A percentile compares a stretch with the other conserved stretches of the same genome.
Evolutionary conservation across 37 sponge, comb jelly and placozoan genomes (phyloP).

Genomic region (Petrosia ficiformis): DNA sequence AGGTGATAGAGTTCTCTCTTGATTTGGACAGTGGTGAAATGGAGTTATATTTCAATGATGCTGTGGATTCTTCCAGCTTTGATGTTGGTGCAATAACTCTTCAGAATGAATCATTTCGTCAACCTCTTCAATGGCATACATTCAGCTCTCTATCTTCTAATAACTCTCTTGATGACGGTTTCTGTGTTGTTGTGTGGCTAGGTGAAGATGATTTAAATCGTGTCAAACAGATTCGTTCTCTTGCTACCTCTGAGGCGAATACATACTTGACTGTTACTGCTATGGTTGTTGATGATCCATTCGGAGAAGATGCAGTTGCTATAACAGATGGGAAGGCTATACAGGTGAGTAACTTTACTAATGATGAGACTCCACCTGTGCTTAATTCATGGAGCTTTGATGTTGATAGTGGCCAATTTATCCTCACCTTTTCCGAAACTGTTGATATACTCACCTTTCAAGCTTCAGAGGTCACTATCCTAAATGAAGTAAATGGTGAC

Average conservation of each 20-base stretch:
- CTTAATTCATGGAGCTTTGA: constrained; percentile 58
- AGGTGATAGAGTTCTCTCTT: constrained; percentile 46
- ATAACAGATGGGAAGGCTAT: constrained; percentile 87
- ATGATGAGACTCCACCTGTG: constrained; percentile 52
- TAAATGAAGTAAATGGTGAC: constrained; percentile 6
- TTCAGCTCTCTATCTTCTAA: constrained; percentile 38
- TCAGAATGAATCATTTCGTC: constrained; percentile 31
- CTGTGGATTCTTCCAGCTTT: constrained; percentile 49
- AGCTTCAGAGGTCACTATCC: constrained; percentile 38
- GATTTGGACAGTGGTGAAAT: constrained; percentile 69
- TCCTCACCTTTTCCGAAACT: constrained; percentile 77
- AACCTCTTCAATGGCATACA: constrained; percentile 47
- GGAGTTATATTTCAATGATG: constrained; percentile 65
- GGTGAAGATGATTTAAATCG: constrained; percentile 73
- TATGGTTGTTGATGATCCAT: constrained; percentile 68
- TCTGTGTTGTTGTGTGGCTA: constrained; percentile 36
- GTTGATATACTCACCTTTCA: constrained; percentile 63
- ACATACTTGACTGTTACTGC: constrained; percentile 74
- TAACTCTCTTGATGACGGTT: constrained; percentile 36
- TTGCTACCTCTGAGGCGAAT: constrained; percentile 39
- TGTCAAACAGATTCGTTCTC: constrained; percentile 69
- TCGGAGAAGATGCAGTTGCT: constrained; percentile 74
- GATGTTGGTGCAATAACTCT: constrained; percentile 64
- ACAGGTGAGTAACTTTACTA: constrained; percentile 26
- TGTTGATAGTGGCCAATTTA: constrained; percentile 56